Conservation (phyloP, 2,113 vertebrate genomes). For the Rhodinocichla rosea region DNA sequence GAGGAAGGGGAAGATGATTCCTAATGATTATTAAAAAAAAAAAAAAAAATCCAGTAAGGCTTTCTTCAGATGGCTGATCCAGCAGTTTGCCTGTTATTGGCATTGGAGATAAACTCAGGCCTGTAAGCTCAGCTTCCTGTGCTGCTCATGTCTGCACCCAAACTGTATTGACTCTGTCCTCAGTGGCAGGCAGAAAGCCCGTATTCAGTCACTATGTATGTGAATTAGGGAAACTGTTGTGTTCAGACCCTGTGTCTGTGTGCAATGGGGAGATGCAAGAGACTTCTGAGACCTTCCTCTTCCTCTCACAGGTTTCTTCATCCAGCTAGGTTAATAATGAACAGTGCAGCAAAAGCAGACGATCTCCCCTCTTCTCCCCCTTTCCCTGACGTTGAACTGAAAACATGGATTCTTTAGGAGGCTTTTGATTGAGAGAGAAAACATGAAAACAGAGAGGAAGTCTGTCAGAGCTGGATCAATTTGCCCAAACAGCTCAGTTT, state of each 20-base stretch:
- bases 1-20: background rate
- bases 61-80: background rate
- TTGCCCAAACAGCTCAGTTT: conserved; percentile 51
- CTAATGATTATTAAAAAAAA: background rate
- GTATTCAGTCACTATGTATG: background rate
- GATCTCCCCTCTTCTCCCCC: background rate
- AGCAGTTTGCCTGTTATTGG: background rate
- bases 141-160: background rate
- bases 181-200: background rate
- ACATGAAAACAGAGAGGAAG: conserved; percentile 34
- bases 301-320: background rate
- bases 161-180: background rate
- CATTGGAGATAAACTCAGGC: background rate
- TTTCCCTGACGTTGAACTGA: background rate
- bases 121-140: background rate
- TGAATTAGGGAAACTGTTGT: background rate
- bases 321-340: background rate
- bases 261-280: background rate
- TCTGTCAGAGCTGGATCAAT: conserved; percentile 63
- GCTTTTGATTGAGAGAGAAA: conserved; percentile 56
- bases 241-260: rapidly evolving
- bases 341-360: background rate
- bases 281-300: background rate
- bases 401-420: conserved; percentile 17
- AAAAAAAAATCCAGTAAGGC: background rate